These are phyloP conservation scores for Odocoileus hemionus DNA, from an alignment of 2,113 vertebrate species.

Conservation along the genomic window DNA sequence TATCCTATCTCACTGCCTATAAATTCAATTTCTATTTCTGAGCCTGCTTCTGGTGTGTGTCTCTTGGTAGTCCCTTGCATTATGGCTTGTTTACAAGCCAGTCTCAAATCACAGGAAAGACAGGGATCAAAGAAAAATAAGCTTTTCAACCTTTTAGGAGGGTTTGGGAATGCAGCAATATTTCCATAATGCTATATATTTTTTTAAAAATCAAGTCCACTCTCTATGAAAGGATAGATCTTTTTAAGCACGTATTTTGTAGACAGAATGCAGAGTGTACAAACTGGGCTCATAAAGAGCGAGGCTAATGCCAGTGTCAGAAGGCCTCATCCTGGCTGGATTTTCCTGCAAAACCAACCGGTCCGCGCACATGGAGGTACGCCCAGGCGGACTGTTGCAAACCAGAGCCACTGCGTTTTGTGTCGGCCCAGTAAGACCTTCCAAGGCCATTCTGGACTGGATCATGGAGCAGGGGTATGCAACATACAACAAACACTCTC, in stretches of 20 bases:
- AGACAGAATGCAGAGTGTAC: neutral
- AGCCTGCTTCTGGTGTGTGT: constrained; percentile 67
- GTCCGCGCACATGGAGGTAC: neutral
- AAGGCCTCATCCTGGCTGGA: neutral
- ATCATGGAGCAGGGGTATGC: neutral
- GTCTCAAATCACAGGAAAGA: constrained; percentile 44
- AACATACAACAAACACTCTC: neutral
- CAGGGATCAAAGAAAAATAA: neutral
- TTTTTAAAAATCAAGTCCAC: neutral
- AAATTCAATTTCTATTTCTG: constrained; percentile 80
- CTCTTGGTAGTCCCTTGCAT: constrained; percentile 66
- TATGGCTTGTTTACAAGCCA: constrained; percentile 56
- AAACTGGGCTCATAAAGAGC: neutral
- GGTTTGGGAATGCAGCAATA: neutral
- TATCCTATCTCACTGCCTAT: constrained; percentile 76
- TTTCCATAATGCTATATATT: neutral
- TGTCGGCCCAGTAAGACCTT: neutral
- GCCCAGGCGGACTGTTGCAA: neutral
- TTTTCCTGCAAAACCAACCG: constrained; percentile 20
- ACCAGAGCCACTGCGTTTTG: neutral
- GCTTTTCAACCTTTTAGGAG: neutral
- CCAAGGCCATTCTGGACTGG: neutral
- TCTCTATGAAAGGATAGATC: neutral
- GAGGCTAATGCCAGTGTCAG: neutral
- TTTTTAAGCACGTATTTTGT: neutral